Conservation (phyloP, 2,888 invertebrate species). For the Fragum whitleyi region DNA sequence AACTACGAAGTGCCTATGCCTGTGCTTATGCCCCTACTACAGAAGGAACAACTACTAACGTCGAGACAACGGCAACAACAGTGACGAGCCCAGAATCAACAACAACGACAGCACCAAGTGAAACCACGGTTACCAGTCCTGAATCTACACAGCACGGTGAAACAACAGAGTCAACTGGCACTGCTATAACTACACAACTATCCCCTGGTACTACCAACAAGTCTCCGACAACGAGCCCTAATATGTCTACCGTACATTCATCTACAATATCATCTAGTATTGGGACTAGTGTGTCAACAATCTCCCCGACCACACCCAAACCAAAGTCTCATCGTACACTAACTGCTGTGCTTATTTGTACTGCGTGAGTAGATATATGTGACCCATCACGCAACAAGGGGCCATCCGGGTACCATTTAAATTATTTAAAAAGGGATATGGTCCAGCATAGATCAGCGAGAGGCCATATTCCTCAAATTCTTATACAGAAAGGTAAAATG, state of each 20-base stretch:
- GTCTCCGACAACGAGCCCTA: background rate
- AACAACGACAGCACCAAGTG: background rate
- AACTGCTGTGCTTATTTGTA: background rate
- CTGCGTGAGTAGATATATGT: conserved; percentile 8
- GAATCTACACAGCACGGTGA: too few species aligned
- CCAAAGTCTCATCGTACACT: background rate
- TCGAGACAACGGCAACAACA: background rate
- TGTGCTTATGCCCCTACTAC: background rate
- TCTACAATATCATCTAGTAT: background rate
- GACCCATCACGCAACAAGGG: too few species aligned
- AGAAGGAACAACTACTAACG: background rate
- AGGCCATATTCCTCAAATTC: too few species aligned
- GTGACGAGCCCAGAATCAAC: background rate
- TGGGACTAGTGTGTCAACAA: background rate
- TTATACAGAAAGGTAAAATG: background rate
- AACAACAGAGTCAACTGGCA: too few species aligned
- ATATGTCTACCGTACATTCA: background rate
- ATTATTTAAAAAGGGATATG: too few species aligned
- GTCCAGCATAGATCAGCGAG: too few species aligned
- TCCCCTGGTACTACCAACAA: too few species aligned
- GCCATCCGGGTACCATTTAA: too few species aligned
- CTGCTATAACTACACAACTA: background rate
- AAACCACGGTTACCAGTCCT: background rate
- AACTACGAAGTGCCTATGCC: background rate
- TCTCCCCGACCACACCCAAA: background rate